phyloP scores from a whole-genome alignment of 2,113 vertebrate genomes.

The Fukomys damarensis region DNA sequence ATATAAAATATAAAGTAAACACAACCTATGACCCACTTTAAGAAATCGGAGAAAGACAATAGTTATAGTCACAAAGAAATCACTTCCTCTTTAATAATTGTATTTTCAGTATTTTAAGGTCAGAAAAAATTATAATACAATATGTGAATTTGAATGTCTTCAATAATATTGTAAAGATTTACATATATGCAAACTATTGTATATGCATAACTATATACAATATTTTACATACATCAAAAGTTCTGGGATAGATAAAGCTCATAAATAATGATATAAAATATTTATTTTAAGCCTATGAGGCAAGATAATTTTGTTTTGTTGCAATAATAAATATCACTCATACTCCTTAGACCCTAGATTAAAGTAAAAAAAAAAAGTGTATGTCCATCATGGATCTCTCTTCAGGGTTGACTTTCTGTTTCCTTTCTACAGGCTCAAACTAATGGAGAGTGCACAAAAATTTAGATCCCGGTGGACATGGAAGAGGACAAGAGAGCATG shows the following conservation, averaged over 20 bases:
- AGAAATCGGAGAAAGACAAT: background rate
- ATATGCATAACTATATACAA: too few species aligned
- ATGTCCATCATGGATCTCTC: background rate
- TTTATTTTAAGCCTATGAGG: background rate
- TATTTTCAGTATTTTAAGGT: background rate
- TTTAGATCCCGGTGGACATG: background rate
- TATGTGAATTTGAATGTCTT: background rate
- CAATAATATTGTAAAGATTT: background rate
- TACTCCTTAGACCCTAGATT: background rate
- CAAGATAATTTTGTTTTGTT: background rate
- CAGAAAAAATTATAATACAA: background rate
- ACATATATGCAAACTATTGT: too few species aligned
- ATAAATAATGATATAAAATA: background rate
- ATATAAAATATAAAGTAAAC: background rate
- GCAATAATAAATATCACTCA: background rate
- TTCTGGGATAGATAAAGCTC: background rate
- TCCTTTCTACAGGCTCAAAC: background rate
- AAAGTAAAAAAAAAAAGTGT: background rate
- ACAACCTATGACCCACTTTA: background rate
- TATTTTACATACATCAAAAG: background rate
- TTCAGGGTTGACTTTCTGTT: background rate
- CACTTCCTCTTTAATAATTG: background rate
- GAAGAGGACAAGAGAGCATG: background rate
- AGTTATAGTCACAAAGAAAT: background rate
- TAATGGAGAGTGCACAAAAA: background rate